Conservation (phyloP, 2,888 invertebrate genomes). For the Xanthorhoe designata region DNA sequence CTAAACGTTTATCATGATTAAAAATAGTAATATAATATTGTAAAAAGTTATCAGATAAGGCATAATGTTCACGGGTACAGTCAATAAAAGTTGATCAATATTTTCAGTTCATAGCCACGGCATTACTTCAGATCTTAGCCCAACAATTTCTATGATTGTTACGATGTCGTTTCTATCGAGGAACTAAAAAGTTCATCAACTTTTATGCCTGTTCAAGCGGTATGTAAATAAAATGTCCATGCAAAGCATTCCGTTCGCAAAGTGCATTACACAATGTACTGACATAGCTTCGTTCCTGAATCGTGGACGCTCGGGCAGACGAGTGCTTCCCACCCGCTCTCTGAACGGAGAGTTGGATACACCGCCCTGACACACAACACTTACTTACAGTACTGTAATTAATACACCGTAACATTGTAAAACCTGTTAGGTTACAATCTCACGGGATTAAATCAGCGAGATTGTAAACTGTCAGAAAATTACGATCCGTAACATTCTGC, state of each 20-base stretch:
- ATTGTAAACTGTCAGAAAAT: too few species aligned
- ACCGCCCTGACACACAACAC: slow-evolving; percentile 82
- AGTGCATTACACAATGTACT: slow-evolving; percentile 58
- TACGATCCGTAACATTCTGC: too few species aligned
- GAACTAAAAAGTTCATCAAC: neutral
- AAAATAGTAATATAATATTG: too few species aligned
- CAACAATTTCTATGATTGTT: too few species aligned
- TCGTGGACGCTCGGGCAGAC: slow-evolving; percentile 94
- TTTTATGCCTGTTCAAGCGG: neutral
- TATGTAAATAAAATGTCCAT: neutral
- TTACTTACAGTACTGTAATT: slow-evolving; percentile 51
- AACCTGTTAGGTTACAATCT: too few species aligned
- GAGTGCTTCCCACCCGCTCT: slow-evolving; percentile 95
- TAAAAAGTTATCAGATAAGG: too few species aligned
- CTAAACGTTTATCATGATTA: too few species aligned
- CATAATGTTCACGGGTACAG: too few species aligned
- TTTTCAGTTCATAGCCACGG: too few species aligned
- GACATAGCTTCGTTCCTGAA: slow-evolving; percentile 91
- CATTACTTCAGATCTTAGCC: too few species aligned
- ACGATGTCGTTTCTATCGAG: neutral
- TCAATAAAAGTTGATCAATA: too few species aligned
- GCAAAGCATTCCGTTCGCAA: slow-evolving; percentile 7
- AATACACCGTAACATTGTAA: neutral
- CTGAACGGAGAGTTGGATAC: slow-evolving; percentile 93
- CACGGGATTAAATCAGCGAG: too few species aligned